Conservation (phyloP, 2,797 vertebrate genomes). For the Muscicapa striata region DNA sequence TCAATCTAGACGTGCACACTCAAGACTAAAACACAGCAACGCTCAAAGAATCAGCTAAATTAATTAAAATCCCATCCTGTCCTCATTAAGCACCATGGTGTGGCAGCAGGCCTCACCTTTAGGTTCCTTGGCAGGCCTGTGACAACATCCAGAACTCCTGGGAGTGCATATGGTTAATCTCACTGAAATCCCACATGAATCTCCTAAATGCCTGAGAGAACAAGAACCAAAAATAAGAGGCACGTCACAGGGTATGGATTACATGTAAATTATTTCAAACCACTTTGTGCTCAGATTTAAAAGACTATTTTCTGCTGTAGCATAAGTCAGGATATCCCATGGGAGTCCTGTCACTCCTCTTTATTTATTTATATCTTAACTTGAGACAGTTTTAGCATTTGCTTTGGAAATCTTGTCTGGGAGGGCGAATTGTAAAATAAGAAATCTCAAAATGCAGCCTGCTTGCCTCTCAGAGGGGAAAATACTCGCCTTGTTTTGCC, state of each 20-base stretch:
- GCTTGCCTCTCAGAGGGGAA: conserved; percentile 21
- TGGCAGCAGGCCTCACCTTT: not conserved
- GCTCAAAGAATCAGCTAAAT: not conserved
- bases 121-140: conserved; percentile 22
- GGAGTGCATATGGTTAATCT: not conserved
- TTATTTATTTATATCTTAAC: conserved; percentile 68
- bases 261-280: conserved; percentile 42
- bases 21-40: conserved; percentile 11
- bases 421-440: not conserved
- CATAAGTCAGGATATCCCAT: conserved; percentile 44
- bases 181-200: not conserved
- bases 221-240: conserved; percentile 36
- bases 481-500: conserved; percentile 24
- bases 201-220: not conserved
- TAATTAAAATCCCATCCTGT: not conserved
- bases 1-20: conserved; percentile 8
- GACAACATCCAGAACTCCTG: not conserved
- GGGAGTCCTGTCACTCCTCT: conserved; percentile 37
- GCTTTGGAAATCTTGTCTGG: conserved; percentile 37
- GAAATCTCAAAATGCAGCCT: conserved; percentile 1
- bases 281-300: conserved; percentile 41
- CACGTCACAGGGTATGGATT: conserved; percentile 17
- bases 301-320: conserved; percentile 68
- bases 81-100: not conserved
- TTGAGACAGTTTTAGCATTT: conserved; percentile 40